Evolutionary conservation across 2,888 invertebrate species (phyloP).

Genomic region (Halictus quadricinctus): DNA sequence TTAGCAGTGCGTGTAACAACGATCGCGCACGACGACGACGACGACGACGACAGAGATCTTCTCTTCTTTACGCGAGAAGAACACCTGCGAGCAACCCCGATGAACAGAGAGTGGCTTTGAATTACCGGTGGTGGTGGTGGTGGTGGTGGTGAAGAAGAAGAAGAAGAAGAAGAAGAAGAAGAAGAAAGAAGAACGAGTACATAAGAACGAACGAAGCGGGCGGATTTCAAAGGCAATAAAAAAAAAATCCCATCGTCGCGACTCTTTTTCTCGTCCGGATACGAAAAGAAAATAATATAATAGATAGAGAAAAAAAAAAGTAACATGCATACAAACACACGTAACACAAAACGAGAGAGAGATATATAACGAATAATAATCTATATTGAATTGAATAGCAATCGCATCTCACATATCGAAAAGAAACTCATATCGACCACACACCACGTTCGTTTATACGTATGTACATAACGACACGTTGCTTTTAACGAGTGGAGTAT

Average conservation of each 20-base stretch:
- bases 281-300: background rate
- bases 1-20: background rate
- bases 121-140: background rate
- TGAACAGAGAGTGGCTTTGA: slow-evolving; percentile 7
- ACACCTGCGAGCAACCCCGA: background rate
- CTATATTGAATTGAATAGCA: slow-evolving; percentile 1
- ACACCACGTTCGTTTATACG: slow-evolving; percentile 2
- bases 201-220: background rate
- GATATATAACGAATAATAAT: background rate
- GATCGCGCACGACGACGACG: background rate
- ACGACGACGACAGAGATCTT: background rate
- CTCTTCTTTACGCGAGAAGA: background rate
- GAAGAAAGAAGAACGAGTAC: background rate
- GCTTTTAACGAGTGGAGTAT: slow-evolving; percentile 19
- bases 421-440: slow-evolving; percentile 72
- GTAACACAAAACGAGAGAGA: background rate
- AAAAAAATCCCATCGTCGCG: background rate
- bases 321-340: background rate
- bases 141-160: background rate
- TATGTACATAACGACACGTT: slow-evolving; percentile 29
- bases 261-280: background rate
- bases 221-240: slow-evolving; percentile 1
- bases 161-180: no score
- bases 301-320: background rate
- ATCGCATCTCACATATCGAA: slow-evolving; percentile 72